phyloP scores from a whole-genome alignment of 1,140 invertebrate genomes.

The Lasioglossum albipes region DNA sequence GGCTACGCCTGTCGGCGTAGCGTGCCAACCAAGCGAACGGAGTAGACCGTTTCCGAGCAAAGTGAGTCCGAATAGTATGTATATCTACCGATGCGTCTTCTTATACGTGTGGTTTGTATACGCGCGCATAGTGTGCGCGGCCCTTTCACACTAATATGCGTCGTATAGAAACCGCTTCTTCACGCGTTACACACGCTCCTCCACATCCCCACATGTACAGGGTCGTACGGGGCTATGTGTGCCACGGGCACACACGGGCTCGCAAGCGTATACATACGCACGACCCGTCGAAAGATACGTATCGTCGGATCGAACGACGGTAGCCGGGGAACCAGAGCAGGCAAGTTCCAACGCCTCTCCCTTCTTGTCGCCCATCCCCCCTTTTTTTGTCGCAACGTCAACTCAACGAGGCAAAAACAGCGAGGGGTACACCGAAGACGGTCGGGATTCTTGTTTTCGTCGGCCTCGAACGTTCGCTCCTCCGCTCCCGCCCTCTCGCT shows the following conservation, averaged over 20 bases:
- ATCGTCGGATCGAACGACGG: slow-evolving; percentile 61
- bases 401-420: slow-evolving; percentile 54
- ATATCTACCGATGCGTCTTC: slow-evolving; percentile 10
- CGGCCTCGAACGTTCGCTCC: slow-evolving; percentile 34
- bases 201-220: background rate
- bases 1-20: slow-evolving; percentile 56
- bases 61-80: slow-evolving; percentile 29
- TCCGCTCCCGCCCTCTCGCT: background rate
- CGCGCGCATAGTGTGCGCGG: background rate
- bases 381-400: slow-evolving; percentile 51
- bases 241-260: background rate
- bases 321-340: slow-evolving; percentile 61
- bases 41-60: slow-evolving; percentile 42
- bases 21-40: slow-evolving; percentile 39
- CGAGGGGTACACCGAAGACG: slow-evolving; percentile 32
- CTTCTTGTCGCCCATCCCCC: slow-evolving; percentile 27
- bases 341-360: slow-evolving; percentile 39
- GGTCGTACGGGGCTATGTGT: too few relatives aligned
- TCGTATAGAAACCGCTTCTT: slow-evolving; percentile 4
- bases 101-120: background rate
- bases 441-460: slow-evolving; percentile 57
- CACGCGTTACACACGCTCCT: background rate
- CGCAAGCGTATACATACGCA: slow-evolving; percentile 5
- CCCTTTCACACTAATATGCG: background rate
- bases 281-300: slow-evolving; percentile 49